Evolutionary conservation across 2,113 vertebrate species (phyloP).

Genomic region (Hipposideros armiger): DNA sequence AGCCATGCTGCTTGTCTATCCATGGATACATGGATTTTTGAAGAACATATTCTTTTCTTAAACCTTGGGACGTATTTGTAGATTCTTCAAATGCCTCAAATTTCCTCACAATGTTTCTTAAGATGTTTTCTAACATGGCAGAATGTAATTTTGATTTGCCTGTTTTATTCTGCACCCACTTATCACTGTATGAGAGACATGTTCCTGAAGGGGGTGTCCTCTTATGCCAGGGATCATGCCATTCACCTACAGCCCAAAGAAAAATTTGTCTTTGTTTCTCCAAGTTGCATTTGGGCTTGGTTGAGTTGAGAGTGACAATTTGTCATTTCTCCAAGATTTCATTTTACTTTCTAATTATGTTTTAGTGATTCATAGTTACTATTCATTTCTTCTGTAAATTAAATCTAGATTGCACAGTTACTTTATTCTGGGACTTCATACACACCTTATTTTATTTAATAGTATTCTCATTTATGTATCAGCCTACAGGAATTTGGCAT

Average conservation of each 20-base stretch:
- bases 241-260: neutral
- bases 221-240: neutral
- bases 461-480: constrained; percentile 52
- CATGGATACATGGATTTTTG: neutral
- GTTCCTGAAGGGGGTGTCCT: neutral
- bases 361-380: constrained; percentile 62
- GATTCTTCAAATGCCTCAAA: neutral
- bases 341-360: constrained; percentile 62
- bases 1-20: neutral
- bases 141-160: neutral
- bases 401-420: constrained; percentile 57
- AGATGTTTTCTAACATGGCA: neutral
- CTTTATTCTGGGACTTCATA: constrained; percentile 31
- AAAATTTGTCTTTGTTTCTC: neutral
- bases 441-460: constrained; percentile 49
- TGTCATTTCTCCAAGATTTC: constrained; percentile 48
- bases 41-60: neutral
- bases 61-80: neutral
- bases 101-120: neutral
- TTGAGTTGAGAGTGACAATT: constrained; percentile 41
- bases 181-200: neutral
- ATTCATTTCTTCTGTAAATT: constrained; percentile 64
- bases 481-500: constrained; percentile 3
- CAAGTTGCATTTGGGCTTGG: neutral
- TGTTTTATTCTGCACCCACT: neutral